Conservation (phyloP, 2,888 invertebrate genomes). For the Laspeyria flexula region DNA sequence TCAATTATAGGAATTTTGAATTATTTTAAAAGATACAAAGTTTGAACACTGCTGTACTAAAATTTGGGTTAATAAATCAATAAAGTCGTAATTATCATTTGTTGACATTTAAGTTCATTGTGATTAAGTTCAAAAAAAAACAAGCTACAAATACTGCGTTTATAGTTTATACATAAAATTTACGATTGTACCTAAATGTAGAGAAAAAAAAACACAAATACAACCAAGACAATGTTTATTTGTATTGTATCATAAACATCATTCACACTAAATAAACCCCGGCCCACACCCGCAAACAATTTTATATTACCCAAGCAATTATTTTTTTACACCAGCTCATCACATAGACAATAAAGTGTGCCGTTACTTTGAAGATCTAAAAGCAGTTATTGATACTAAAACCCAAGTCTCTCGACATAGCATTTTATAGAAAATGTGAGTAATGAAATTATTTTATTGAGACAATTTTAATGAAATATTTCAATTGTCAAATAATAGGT, state of each 20-base stretch:
- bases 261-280: constrained; percentile 24
- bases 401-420: constrained; percentile 15
- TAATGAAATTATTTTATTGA: background rate
- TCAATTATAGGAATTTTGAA: too few relatives aligned
- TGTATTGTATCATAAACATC: constrained; percentile 2
- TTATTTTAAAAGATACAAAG: too few relatives aligned
- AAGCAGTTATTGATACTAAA: constrained; percentile 40
- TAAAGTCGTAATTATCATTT: too few relatives aligned
- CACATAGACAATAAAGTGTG: constrained; percentile 24
- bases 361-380: constrained; percentile 23
- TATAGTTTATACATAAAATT: background rate
- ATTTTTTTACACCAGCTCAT: constrained; percentile 25
- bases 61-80: too few relatives aligned
- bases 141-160: background rate
- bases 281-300: constrained; percentile 13
- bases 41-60: too few relatives aligned
- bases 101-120: too few relatives aligned
- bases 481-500: too few relatives aligned
- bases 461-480: too few relatives aligned
- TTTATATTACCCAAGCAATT: constrained; percentile 24
- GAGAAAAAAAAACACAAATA: background rate
- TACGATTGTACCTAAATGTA: background rate
- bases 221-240: constrained; percentile 1
- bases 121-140: too few relatives aligned
- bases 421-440: constrained; percentile 2